Conservation (phyloP, 2,113 vertebrate species). For the Hydropotes inermis region DNA sequence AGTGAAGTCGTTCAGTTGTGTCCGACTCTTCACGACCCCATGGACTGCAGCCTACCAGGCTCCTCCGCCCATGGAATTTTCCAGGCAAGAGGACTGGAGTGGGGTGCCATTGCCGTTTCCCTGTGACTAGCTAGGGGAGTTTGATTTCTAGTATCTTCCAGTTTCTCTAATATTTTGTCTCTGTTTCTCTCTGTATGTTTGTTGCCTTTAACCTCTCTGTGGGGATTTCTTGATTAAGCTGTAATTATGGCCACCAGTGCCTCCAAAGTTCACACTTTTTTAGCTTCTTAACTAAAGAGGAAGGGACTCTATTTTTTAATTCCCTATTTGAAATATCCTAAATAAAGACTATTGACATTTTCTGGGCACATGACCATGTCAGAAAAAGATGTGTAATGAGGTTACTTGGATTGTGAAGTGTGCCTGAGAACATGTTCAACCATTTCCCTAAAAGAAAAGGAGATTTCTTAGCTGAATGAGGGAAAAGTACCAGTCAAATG, state of each 20-base stretch:
- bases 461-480: neutral
- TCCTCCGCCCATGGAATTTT: neutral
- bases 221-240: neutral
- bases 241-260: neutral
- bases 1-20: fast-evolving
- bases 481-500: neutral
- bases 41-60: neutral
- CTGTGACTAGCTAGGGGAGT: neutral
- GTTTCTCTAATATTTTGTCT: neutral
- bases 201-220: neutral
- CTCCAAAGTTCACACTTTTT: neutral
- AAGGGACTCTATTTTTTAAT: neutral
- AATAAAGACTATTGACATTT: neutral
- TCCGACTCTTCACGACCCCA: fast-evolving
- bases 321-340: neutral
- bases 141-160: neutral
- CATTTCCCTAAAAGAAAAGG: neutral
- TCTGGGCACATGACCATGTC: neutral
- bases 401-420: neutral
- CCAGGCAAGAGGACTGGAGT: neutral
- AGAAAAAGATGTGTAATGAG: neutral
- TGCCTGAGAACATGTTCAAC: neutral
- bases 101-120: neutral
- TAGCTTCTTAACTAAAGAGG: neutral
- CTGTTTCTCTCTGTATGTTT: neutral